These are phyloP conservation scores for Aelia acuminata DNA, from an alignment of 2,888 invertebrate species.

Conservation along the genomic window DNA sequence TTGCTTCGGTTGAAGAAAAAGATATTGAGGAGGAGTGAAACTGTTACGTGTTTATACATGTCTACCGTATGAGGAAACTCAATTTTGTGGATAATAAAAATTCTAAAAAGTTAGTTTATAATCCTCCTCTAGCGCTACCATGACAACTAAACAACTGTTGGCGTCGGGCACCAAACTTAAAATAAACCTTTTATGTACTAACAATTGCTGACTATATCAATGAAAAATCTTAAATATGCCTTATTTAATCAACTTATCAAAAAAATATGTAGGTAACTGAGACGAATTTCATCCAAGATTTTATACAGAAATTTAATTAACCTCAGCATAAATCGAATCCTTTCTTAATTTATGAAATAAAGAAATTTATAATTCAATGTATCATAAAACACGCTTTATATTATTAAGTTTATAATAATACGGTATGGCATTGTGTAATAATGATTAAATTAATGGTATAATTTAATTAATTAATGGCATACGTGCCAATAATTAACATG, in stretches of 20 bases:
- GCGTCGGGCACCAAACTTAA: neutral
- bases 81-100: constrained; percentile 15
- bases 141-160: constrained; percentile 9
- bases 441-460: neutral
- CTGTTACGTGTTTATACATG: neutral
- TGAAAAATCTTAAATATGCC: neutral
- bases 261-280: neutral
- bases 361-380: neutral
- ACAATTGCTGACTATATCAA: neutral
- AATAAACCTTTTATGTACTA: neutral
- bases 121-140: neutral
- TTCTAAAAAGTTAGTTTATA: neutral
- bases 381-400: neutral
- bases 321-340: neutral
- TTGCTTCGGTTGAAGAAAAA: neutral
- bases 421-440: neutral
- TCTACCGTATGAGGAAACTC: neutral
- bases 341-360: neutral
- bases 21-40: neutral
- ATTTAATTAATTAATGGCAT: too few species aligned
- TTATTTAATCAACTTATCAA: neutral
- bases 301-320: neutral
- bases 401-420: too few species aligned
- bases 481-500: too few species aligned
- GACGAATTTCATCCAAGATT: neutral